Evolutionary conservation across 1,140 invertebrate genomes (phyloP), one percentile per base, ranked within the genome.

Genomic region (Pogonus chalceus): DNA sequence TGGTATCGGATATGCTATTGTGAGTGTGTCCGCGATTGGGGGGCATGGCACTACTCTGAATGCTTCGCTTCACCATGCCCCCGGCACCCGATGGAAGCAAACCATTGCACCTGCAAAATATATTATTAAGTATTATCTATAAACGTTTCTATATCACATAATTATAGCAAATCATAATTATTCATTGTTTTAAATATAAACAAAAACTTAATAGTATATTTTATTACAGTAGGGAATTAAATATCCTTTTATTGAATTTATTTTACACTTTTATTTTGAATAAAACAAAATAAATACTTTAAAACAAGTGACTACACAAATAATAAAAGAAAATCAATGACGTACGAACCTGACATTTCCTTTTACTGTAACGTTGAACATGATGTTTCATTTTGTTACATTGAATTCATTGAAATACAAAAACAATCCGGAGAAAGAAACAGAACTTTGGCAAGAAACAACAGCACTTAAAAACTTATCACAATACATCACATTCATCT

Each of bases 311-410:
- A n/a, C n/a, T n/a, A n/a, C n/a, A n/a, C n/a, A n/a, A n/a, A n/a
- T n/a, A n/a, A n/a, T n/a, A n/a, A n/a, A n/a, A n/a, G n/a, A n/a
- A n/a, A n/a, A n/a, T n/a, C n/a, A n/a, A n/a, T n/a, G n/a, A n/a
- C n/a, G 26, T 43, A 43, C 37, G 18, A 10, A 43, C 37, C 37
- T 43, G 37, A 43, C 37, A 43, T 43, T 43, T 43, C 37, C 37
- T 43, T 43, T 43, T 43, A 43, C 37, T 18, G 37, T 43, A 12
- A 43, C 37, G 37, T 43, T 43, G 37, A 43, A 43, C 37, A 43
- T 43, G 18, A 16, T 43, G 37, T 43, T 43, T 43, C 37, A 43
- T 43, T 43, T 7, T 43, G 37, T 43, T 10, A 9, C 9, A 43
- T 10, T 43, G 18, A 12, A 4, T 43, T 4, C 9, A 43, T 10